phyloP scores from a whole-genome alignment of 2,113 vertebrate species.

The Corvus cornix region DNA sequence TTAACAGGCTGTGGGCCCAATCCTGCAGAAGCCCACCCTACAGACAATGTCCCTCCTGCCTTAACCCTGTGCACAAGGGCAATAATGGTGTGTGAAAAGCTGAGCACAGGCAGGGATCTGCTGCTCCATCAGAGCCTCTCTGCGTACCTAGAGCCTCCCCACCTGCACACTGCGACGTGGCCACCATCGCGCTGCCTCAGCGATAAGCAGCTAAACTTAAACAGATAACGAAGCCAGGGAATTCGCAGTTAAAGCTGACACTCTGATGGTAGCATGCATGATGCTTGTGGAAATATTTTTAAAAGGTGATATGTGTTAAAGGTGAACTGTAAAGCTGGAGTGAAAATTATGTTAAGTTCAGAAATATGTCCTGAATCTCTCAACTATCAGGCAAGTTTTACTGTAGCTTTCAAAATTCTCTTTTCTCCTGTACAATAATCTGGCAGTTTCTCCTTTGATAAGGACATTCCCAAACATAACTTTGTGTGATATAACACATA shows the following conservation, averaged over 20 bases:
- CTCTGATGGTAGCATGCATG: not conserved
- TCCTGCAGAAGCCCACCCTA: not conserved
- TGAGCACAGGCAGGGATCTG: not conserved
- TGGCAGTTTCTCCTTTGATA: conserved; percentile 36
- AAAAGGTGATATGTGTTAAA: conserved; percentile 33
- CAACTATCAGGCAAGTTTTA: conserved; percentile 30
- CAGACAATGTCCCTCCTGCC: too few relatives aligned
- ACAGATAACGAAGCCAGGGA: not conserved
- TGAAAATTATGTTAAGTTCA: conserved; percentile 51
- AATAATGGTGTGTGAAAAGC: accelerated
- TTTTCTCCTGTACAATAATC: conserved; percentile 13
- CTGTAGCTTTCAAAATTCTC: conserved; percentile 27
- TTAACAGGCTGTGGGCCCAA: not conserved
- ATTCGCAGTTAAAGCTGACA: not conserved
- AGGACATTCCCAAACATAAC: conserved; percentile 36
- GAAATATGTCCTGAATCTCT: conserved; percentile 34
- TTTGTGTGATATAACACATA: conserved; percentile 17
- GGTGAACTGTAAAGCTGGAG: conserved; percentile 46
- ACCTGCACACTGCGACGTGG: not conserved
- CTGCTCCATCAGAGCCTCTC: not conserved
- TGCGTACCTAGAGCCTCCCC: not conserved
- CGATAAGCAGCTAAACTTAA: conserved; percentile 9
- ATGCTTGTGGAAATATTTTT: conserved; percentile 22
- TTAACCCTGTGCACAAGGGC: accelerated
- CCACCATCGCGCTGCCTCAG: not conserved